Conservation (phyloP, 2,797 vertebrate species). For the Choloepus didactylus region DNA sequence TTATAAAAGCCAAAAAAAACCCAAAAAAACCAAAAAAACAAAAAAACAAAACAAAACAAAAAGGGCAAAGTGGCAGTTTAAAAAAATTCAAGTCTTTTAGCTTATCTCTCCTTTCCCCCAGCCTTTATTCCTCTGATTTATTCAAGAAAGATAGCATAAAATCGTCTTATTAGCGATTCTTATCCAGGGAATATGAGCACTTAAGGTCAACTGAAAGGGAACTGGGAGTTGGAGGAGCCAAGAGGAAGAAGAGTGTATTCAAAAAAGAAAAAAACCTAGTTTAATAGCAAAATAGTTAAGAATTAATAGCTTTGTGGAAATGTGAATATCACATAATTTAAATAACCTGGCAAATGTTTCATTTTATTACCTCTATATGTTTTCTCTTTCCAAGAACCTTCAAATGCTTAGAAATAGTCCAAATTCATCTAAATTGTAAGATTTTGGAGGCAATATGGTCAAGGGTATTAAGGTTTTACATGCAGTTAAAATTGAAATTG, state of each 20-base stretch:
- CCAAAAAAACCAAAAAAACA: too few species aligned
- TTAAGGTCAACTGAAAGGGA: constrained; percentile 33
- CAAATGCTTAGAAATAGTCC: constrained; percentile 50
- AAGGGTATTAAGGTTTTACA: background rate
- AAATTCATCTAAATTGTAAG: constrained; percentile 16
- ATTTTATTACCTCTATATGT: background rate
- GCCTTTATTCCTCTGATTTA: constrained; percentile 56
- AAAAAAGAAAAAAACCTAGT: background rate
- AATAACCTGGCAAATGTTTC: constrained; percentile 12
- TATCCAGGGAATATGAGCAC: constrained; percentile 63
- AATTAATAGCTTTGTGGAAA: background rate
- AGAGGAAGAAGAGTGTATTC: background rate
- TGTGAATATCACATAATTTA: constrained; percentile 9
- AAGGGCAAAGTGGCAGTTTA: constrained; percentile 14
- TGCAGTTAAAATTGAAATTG: constrained; percentile 6
- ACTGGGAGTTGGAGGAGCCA: background rate
- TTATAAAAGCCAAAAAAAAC: too few species aligned
- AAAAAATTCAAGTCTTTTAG: constrained; percentile 40
- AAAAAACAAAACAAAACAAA: background rate
- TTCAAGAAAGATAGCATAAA: constrained; percentile 56
- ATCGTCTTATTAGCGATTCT: constrained; percentile 69
- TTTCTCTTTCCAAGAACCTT: constrained; percentile 2
- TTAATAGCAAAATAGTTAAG: background rate
- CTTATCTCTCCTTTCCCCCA: background rate
- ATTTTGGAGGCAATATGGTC: background rate